Base-by-base conservation (phyloP, 2,797 vertebrate species). In the Microcaecilia unicolor region DNA sequence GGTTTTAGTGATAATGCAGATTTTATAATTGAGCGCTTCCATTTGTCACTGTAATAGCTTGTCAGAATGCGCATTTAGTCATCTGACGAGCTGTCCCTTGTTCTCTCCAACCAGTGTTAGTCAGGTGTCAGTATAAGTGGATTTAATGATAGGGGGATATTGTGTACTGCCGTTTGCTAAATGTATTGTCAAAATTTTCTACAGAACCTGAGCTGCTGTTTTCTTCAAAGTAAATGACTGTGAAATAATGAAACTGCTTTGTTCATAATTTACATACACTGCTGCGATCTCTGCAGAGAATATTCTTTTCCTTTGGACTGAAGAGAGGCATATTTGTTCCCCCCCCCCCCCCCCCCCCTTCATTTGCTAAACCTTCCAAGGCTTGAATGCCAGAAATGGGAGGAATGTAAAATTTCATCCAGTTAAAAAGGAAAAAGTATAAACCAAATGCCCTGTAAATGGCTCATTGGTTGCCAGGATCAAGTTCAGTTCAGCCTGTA, bases 381-480 rank as follows among this genome's bases (percentile, higher is more conserved):
- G 25, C 10, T 19, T 25, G 33, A 53, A 40, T 28, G 19, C 23
- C 27, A 39, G 25, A 56, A 27, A 30, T 18, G 21, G 23, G 18
- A 55, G 53, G 21, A 52, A 29, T 34, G 39, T 49, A 57, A 54
- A 41, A 72, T 70, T 67, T 80, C 15, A 16, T 61, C 66, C 74
- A 68, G 78, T 79, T 72, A 75, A 70, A 72, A 62, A 72, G 23
- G 18, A 37, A 37, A 19, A 33, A 27, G 53, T 55, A 39, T 20
- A 22, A 25, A 74, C 30, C 78, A 75, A 70, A 74, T 83, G 57
- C 76, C 76, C 74, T 89, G 86, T 80, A 58, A 49, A 63, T 70
- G 76, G 68, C 64, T 88, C 84, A 76, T 78, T 81, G 76, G 45
- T 61, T 83, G 60, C 54, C 53, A 68, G 65, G 72, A 86, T 80